These are phyloP conservation scores for Notothenia rossii DNA, from an alignment of 2,113 vertebrate species.

Conservation along the genomic window DNA sequence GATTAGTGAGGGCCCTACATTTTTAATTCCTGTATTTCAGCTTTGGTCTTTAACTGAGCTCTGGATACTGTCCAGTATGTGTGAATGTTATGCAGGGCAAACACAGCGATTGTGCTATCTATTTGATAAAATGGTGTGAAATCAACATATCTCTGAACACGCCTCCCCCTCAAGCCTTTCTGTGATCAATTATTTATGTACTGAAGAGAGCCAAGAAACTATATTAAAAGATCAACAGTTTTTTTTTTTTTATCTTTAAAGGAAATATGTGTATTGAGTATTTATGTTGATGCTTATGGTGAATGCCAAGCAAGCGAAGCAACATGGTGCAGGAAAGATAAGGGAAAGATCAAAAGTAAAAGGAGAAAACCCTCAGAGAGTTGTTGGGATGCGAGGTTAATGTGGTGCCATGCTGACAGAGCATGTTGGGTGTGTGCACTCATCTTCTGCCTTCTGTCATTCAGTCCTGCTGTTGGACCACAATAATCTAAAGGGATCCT, in stretches of 20 bases:
- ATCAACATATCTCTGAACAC: constrained; percentile 72
- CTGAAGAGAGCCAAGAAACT: constrained; percentile 69
- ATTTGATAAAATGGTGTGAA: constrained; percentile 73
- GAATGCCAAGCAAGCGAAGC: constrained; percentile 55
- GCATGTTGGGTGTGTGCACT: constrained; percentile 50
- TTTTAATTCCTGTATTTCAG: constrained; percentile 48
- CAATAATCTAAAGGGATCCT: constrained; percentile 40
- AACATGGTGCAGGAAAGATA: constrained; percentile 31
- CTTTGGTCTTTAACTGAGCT: constrained; percentile 17
- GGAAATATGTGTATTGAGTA: constrained; percentile 61
- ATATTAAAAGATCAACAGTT: constrained; percentile 67
- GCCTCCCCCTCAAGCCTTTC: constrained; percentile 50
- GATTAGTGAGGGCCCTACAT: constrained; percentile 14
- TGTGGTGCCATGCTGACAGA: constrained; percentile 67
- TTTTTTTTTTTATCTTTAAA: constrained; percentile 61
- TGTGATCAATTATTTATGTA: constrained; percentile 79
- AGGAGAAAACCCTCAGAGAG: constrained; percentile 42
- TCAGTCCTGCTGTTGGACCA: constrained; percentile 44
- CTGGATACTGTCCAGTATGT: constrained; percentile 55
- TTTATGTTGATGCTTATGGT: constrained; percentile 63
- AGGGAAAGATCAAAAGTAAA: constrained; percentile 49
- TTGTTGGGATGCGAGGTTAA: constrained; percentile 67
- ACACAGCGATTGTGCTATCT: constrained; percentile 61
- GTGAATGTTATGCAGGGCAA: constrained; percentile 70
- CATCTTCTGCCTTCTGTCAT: constrained; percentile 53